These are phyloP conservation scores for Cerceris rybyensis DNA, from an alignment of 2,888 invertebrate species.

Conservation along the genomic window DNA sequence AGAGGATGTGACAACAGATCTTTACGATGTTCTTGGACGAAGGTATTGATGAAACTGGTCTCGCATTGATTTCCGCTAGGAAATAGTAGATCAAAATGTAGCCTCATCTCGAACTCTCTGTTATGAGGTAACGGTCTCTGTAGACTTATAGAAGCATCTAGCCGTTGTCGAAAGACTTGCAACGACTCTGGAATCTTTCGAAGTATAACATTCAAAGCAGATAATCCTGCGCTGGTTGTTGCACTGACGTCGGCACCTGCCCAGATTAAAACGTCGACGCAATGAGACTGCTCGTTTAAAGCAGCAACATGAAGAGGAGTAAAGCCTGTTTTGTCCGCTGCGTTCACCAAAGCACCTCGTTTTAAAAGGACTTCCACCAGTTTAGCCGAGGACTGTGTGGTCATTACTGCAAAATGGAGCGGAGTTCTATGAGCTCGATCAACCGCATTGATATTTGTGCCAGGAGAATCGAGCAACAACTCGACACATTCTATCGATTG, in stretches of 20 bases:
- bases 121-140: conserved; percentile 77
- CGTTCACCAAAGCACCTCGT: conserved; percentile 77
- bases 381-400: conserved; percentile 74
- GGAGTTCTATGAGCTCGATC: conserved; percentile 80
- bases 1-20: conserved; percentile 82
- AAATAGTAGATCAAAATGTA: conserved; percentile 79
- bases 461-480: conserved; percentile 71
- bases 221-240: conserved; percentile 80
- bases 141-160: conserved; percentile 79
- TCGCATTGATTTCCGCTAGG: conserved; percentile 79
- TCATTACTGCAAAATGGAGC: conserved; percentile 81
- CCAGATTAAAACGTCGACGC: conserved; percentile 81
- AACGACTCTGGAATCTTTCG: conserved; percentile 82
- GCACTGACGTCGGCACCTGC: conserved; percentile 82
- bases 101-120: conserved; percentile 79
- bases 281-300: conserved; percentile 81
- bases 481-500: conserved; percentile 77
- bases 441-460: conserved; percentile 78
- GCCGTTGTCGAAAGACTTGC: conserved; percentile 79
- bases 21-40: conserved; percentile 82
- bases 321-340: conserved; percentile 79
- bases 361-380: conserved; percentile 76
- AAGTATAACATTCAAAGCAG: conserved; percentile 81
- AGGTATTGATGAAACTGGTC: conserved; percentile 81
- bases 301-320: conserved; percentile 82